phyloP scores from a whole-genome alignment of 1,140 invertebrate genomes.

The Drosophila triauraria region DNA sequence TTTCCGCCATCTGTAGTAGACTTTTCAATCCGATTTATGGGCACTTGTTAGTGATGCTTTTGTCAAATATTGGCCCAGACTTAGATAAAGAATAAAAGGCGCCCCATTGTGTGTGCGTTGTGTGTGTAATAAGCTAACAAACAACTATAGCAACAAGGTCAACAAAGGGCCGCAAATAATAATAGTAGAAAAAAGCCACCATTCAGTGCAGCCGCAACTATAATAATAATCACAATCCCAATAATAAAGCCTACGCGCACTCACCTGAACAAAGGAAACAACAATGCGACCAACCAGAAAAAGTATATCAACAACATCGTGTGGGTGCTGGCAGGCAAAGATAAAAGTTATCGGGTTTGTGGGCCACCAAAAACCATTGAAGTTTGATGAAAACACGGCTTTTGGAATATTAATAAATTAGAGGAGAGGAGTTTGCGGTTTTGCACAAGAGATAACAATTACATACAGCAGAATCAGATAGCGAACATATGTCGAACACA shows the following conservation, averaged over 20 bases:
- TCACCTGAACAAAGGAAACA: slow-evolving; percentile 33
- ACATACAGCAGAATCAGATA: not conserved
- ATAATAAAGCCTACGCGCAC: slow-evolving; percentile 20
- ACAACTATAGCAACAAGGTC: slow-evolving; percentile 42
- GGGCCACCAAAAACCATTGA: slow-evolving; percentile 42
- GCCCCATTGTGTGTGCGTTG: slow-evolving; percentile 26
- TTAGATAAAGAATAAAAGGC: slow-evolving; percentile 49
- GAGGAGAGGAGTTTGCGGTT: slow-evolving; percentile 27
- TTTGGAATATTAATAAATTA: slow-evolving; percentile 9
- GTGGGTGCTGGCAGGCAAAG: slow-evolving; percentile 15
- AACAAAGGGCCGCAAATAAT: slow-evolving; percentile 56
- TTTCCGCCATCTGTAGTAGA: slow-evolving; percentile 10
- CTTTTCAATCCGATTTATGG: slow-evolving; percentile 49
- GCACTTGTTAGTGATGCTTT: slow-evolving; percentile 43
- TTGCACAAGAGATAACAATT: slow-evolving; percentile 34
- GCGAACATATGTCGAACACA: slow-evolving; percentile 42
- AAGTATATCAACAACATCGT: slow-evolving; percentile 17
- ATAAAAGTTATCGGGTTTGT: slow-evolving; percentile 51
- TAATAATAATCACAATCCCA: slow-evolving; percentile 8
- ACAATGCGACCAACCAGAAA: slow-evolving; percentile 19
- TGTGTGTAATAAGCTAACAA: slow-evolving; percentile 53
- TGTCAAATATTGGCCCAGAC: slow-evolving; percentile 53
- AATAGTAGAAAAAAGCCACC: slow-evolving; percentile 39
- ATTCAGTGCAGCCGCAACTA: slow-evolving; percentile 40
- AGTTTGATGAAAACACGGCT: slow-evolving; percentile 42